Evolutionary conservation across 2,113 vertebrate species (phyloP), one percentile per base, ranked within the genome.

Genomic region (Dipodomys ordii): DNA sequence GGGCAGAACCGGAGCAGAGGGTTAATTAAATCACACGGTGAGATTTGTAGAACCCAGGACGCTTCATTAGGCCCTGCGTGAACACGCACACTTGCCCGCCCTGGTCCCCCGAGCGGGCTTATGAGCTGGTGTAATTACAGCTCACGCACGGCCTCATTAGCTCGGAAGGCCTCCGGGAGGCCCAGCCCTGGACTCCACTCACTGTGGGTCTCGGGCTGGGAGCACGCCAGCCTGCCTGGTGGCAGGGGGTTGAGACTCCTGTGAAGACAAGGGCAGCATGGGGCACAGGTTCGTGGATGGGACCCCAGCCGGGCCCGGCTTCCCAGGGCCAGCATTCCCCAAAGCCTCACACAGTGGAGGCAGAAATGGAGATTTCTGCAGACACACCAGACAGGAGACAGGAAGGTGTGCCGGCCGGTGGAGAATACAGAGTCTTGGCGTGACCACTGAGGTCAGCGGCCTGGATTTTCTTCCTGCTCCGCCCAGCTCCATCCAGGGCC

Each of bases 61-160:
- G 97, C 97, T 94, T 98, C 98, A 97, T 98, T 98, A 98, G 97
- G 96, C 96, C 95, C 94, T 94, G 96, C 78, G 92, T 95, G 97
- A 98, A 94, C 89, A 88, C 97, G 97, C 94, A n/a, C 6, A 79
- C 95, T 90, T 86, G 90, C 97, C 97, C 86, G 96, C 97, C 96
- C 4, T 74, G 89, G 93, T 94, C 93, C 92, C 96, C 93, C n/a
- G 60, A 82, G 85, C 84, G 67, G 96, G 53, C 97, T 96, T 76
- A 81, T 49, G 96, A 95, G 96, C 96, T 90, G 96, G 83, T 97
- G 97, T 98, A 98, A 98, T 98, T 98, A 98, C 97, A 97, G 97
- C 97, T 97, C 96, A 93, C 71, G 69, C 30, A 76, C 28, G 57
- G 94, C 97, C 96, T 97, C 96, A 91, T 97, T 97, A 98, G 95